Conservation (phyloP, 2,888 invertebrate genomes). For the Stegana nigrithorax region DNA sequence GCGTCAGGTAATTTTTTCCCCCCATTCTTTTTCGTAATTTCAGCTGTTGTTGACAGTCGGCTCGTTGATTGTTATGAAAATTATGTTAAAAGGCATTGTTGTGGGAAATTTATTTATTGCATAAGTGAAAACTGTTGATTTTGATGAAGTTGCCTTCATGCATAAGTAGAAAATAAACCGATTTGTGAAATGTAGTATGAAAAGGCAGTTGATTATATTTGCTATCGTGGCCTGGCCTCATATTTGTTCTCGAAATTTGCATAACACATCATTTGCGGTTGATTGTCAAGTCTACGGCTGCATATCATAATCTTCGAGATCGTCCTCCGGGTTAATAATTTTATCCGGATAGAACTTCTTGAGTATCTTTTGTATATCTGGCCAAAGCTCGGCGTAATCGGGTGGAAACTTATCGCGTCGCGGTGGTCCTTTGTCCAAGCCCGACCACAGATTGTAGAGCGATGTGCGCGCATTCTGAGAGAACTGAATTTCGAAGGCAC, state of each 20-base stretch:
- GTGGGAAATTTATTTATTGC: slow-evolving; percentile 1
- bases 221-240: no score
- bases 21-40: no score
- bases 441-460: slow-evolving; percentile 51
- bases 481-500: slow-evolving; percentile 62
- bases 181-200: no score
- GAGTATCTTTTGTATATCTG: slow-evolving; percentile 51
- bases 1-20: no score
- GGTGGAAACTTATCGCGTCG: slow-evolving; percentile 63
- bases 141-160: no score
- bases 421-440: slow-evolving; percentile 61
- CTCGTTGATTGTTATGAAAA: slow-evolving; percentile 39
- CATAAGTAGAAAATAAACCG: no score
- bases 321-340: slow-evolving; percentile 26
- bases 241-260: no score
- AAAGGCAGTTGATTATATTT: no score
- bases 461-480: slow-evolving; percentile 64
- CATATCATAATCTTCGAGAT: slow-evolving; percentile 33
- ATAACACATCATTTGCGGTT: no score
- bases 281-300: not conserved
- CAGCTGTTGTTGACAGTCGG: slow-evolving; percentile 3
- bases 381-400: slow-evolving; percentile 46
- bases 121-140: slow-evolving; percentile 11
- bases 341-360: slow-evolving; percentile 62
- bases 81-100: slow-evolving; percentile 33